Percentiles rank a stretch among this genome's conserved stretches.
phyloP scores from a whole-genome alignment of 2,888 invertebrate genomes.

The Flexamia atlantica region DNA sequence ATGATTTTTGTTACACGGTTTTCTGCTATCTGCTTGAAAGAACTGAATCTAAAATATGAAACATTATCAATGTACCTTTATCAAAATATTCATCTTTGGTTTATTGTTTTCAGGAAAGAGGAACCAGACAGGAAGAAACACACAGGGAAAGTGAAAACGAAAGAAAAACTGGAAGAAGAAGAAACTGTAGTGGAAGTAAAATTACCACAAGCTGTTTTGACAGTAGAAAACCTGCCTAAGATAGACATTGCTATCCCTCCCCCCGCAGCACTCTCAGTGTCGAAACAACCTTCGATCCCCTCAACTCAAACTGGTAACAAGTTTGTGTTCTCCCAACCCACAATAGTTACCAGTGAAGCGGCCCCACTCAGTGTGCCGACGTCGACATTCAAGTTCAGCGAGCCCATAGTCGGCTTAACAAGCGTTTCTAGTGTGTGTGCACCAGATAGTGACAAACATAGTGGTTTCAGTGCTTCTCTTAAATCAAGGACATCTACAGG shows the following conservation, averaged over 20 bases:
- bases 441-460: conserved; percentile 14
- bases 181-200: conserved; percentile 65
- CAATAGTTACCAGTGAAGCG: conserved; percentile 4
- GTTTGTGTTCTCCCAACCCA: conserved; percentile 38
- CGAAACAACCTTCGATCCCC: conserved; percentile 57
- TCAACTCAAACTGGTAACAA: conserved; percentile 63
- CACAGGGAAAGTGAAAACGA: conserved; percentile 65
- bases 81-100: too few species aligned
- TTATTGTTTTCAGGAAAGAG: conserved; percentile 62
- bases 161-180: conserved; percentile 61
- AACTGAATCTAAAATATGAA: too few species aligned
- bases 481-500: conserved; percentile 23
- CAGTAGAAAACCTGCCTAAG: conserved; percentile 78
- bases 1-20: too few species aligned
- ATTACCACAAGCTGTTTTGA: conserved; percentile 75
- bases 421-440: conserved; percentile 9
- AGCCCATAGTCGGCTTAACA: conserved; percentile 58
- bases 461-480: neutral
- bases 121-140: conserved; percentile 62
- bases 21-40: too few species aligned
- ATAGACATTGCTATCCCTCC: conserved; percentile 75
- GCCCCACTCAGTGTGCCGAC: conserved; percentile 35
- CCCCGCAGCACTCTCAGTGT: conserved; percentile 66
- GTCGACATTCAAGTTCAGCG: conserved; percentile 64
- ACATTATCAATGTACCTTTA: too few species aligned